Conservation (phyloP, 1,140 invertebrate genomes). For the Centruroides vittatus region DNA sequence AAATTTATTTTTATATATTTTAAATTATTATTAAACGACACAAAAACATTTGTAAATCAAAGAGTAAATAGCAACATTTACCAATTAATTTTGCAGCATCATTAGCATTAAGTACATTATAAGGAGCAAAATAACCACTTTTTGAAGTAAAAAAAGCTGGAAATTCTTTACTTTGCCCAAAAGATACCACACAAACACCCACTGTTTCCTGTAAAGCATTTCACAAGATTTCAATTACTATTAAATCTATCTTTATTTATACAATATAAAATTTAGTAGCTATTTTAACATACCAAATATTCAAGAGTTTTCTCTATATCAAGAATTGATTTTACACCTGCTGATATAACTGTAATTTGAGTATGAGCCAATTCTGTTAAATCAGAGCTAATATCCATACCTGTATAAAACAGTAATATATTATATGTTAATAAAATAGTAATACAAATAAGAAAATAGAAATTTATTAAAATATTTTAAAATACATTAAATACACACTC, state of each 20-base stretch:
- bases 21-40: no score
- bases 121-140: slow-evolving; percentile 53
- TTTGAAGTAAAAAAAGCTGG: slow-evolving; percentile 78
- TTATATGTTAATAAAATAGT: no score
- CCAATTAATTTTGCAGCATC: slow-evolving; percentile 18
- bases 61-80: neutral
- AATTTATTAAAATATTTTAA: no score
- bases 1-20: no score
- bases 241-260: slow-evolving; percentile 39
- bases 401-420: slow-evolving; percentile 21
- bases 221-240: slow-evolving; percentile 27
- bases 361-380: slow-evolving; percentile 75
- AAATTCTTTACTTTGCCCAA: slow-evolving; percentile 41
- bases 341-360: slow-evolving; percentile 77
- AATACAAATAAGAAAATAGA: no score
- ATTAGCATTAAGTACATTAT: slow-evolving; percentile 40
- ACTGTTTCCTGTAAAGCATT: slow-evolving; percentile 59
- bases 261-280: slow-evolving; percentile 61
- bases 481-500: no score
- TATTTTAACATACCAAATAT: slow-evolving; percentile 78
- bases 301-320: slow-evolving; percentile 90
- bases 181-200: slow-evolving; percentile 75
- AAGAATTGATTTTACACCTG: slow-evolving; percentile 93
- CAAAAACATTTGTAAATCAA: no score
- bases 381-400: slow-evolving; percentile 88